A percentile compares a stretch with the other conserved stretches of the same genome.
These are phyloP conservation scores for Lagodon rhomboides DNA, from an alignment of 2,797 vertebrate species.

Conservation along the genomic window DNA sequence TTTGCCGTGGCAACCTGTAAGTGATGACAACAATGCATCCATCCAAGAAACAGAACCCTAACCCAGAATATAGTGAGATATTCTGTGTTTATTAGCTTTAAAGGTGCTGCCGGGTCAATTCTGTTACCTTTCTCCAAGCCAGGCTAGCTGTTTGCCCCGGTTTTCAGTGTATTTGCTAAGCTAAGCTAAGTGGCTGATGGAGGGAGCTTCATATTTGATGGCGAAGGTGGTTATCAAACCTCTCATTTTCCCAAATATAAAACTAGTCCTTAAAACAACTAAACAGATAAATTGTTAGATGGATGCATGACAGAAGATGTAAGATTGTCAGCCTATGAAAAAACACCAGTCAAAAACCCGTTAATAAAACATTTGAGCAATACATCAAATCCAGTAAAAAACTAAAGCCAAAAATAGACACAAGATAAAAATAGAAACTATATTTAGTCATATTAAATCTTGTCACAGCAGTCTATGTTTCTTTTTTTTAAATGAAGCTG, in stretches of 20 bases:
- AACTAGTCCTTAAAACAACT: not conserved
- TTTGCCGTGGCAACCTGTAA: not conserved
- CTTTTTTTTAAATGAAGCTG: not conserved
- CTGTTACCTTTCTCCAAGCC: not conserved
- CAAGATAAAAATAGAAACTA: conserved; percentile 7
- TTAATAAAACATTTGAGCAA: not conserved
- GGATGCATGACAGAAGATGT: not conserved
- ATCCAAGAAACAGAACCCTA: not conserved
- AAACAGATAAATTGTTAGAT: not conserved
- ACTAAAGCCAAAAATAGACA: conserved; percentile 3
- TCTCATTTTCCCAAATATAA: not conserved
- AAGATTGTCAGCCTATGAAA: not conserved
- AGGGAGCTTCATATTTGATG: not conserved
- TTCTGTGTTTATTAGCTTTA: not conserved
- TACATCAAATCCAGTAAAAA: conserved; percentile 8
- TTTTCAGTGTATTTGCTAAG: not conserved
- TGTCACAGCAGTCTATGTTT: not conserved
- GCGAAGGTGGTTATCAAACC: not conserved
- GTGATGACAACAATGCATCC: not conserved
- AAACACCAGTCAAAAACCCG: not conserved
- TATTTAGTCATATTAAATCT: conserved; percentile 1
- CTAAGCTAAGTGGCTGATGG: not conserved
- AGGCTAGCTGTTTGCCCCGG: not conserved
- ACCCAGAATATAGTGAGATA: not conserved
- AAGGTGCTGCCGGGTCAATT: not conserved